Conservation (phyloP, 2,888 invertebrate species). For the Ochropleura plecta region DNA sequence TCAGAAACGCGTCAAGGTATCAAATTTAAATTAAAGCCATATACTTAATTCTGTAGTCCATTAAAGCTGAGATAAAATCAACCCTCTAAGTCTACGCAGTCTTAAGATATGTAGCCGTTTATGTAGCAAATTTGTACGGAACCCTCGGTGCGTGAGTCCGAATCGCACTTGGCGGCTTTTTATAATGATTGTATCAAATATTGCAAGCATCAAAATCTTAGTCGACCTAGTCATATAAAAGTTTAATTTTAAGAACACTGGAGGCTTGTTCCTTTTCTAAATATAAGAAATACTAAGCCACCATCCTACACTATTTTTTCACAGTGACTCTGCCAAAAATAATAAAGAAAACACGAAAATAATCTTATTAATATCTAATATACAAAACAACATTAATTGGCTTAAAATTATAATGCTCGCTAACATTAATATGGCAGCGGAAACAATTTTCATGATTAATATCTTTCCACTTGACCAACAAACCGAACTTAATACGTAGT, state of each 20-base stretch:
- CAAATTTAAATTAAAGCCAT: too few species aligned
- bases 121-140: too few species aligned
- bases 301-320: too few species aligned
- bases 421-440: conserved; percentile 35
- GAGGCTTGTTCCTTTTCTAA: neutral
- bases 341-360: conserved; percentile 3
- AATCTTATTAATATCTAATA: neutral
- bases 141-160: too few species aligned
- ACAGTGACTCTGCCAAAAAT: neutral
- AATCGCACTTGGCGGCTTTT: too few species aligned
- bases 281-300: neutral
- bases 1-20: too few species aligned
- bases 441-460: conserved; percentile 55
- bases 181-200: too few species aligned
- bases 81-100: too few species aligned
- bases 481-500: conserved; percentile 43
- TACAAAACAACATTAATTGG: conserved; percentile 35
- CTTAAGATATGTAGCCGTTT: too few species aligned
- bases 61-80: too few species aligned
- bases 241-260: neutral
- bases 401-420: conserved; percentile 39
- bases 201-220: neutral
- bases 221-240: neutral
- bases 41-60: too few species aligned
- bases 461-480: conserved; percentile 54